These are phyloP conservation scores for Todiramphus chloris DNA, from an alignment of 2,113 vertebrate species.

Conservation along the genomic window DNA sequence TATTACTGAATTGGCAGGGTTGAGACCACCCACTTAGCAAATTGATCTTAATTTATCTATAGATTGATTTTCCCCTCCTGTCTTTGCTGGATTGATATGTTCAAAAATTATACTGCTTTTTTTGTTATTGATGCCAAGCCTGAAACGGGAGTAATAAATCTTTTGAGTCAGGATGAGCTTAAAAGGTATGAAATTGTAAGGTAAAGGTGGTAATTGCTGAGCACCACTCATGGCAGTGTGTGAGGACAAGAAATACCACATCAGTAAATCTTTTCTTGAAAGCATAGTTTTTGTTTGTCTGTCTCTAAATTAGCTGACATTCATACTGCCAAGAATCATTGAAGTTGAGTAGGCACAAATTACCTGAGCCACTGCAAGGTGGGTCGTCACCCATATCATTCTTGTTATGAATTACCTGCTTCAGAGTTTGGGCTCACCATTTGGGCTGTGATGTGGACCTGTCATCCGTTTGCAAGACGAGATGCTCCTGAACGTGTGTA, in stretches of 20 bases:
- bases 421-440: too few relatives aligned
- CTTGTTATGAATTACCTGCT: fast-evolving
- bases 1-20: not conserved
- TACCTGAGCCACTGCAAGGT: not conserved
- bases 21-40: not conserved
- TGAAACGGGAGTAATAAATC: not conserved
- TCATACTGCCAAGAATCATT: not conserved
- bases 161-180: not conserved
- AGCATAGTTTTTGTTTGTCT: not conserved
- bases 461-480: not conserved
- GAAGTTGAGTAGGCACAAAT: not conserved
- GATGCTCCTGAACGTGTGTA: not conserved
- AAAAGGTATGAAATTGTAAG: slow-evolving; percentile 1
- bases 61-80: not conserved
- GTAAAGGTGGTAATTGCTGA: not conserved
- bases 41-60: slow-evolving; percentile 18
- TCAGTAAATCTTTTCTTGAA: not conserved
- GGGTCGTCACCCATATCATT: not conserved
- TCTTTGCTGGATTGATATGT: not conserved
- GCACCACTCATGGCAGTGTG: not conserved
- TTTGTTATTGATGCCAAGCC: not conserved
- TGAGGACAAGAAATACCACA: not conserved
- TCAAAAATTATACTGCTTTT: not conserved
- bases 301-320: not conserved
- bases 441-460: not conserved